Base-by-base conservation (phyloP, 2,888 invertebrate species). In the Alcis repandata region DNA sequence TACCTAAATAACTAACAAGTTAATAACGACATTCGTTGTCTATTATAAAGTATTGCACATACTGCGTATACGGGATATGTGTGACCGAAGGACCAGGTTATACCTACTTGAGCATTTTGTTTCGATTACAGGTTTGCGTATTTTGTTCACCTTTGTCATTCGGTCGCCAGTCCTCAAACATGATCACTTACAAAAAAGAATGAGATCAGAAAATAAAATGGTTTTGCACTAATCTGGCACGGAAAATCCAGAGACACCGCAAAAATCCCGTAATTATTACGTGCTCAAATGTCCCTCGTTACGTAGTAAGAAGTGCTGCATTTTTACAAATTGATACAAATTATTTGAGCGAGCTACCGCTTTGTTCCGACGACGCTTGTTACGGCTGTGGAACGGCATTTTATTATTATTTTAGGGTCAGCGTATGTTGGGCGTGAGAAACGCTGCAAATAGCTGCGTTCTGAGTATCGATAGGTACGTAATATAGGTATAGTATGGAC, bases 301-400 rank as follows among this genome's bases (percentile, higher is more conserved):
- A 75, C 75, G 78, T 77, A 64, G 77, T 79, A 79, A 80, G 83
- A 79, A 86, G 79, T 80, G 90, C 81, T 92, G 92, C 92, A 93
- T 92, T 93, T 92, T 93, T 92, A 91, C 92, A 93, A 92, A 93
- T 93, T 92, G 92, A 92, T 92, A 93, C 93, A 92, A 92, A 93
- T 93, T 93, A 93, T 92, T 92, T 91, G 91, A 92, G 92, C 90
- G 91, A 88, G 89, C 89, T 80, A 84, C 83, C 91, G 91, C 92
- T 93, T 92, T 93, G 92, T 93, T 92, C 91, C 91, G 88, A 90
- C 91, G 89, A 88, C 88, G 92, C 92, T 93, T 93, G 92, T 93
- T 93, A 93, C 90, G 90, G 87, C 88, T 88, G 86, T 80, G 87
- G 88, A 89, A 83, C 91, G 91, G 89, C 91, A 90, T 92, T 92